Conservation (phyloP, 2,113 vertebrate genomes). For the Ophthalmolycus amberensis region DNA sequence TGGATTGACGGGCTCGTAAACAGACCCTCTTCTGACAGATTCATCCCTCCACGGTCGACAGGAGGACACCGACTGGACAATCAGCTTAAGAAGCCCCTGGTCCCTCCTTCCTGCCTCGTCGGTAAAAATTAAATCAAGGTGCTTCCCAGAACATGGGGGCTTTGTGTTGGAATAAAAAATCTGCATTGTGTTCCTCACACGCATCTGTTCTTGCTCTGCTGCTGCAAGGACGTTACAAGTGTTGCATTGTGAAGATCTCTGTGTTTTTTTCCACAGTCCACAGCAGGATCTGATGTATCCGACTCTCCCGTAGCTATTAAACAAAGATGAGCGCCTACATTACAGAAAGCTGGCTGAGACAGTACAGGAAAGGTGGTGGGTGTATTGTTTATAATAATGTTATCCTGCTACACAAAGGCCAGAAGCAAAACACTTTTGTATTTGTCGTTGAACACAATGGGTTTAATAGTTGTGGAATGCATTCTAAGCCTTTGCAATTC, state of each 20-base stretch:
- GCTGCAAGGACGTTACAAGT: constrained; percentile 55
- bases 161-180: constrained; percentile 46
- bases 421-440: constrained; percentile 60
- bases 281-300: constrained; percentile 53
- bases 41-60: constrained; percentile 49
- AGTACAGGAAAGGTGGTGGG: constrained; percentile 67
- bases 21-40: constrained; percentile 60
- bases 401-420: constrained; percentile 73
- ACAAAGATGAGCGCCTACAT: constrained; percentile 53
- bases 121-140: constrained; percentile 90
- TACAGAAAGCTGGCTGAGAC: constrained; percentile 57
- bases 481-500: constrained; percentile 51
- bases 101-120: constrained; percentile 82
- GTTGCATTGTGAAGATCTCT: constrained; percentile 56
- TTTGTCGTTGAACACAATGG: constrained; percentile 71
- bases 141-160: constrained; percentile 90
- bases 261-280: neutral
- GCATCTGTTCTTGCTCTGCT: constrained; percentile 67
- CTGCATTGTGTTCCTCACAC: constrained; percentile 54
- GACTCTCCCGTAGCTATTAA: constrained; percentile 46
- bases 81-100: constrained; percentile 77
- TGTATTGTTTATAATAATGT: constrained; percentile 68
- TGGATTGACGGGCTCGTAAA: constrained; percentile 81
- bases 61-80: constrained; percentile 77
- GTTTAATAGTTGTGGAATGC: constrained; percentile 65